Evolutionary conservation across 2,797 vertebrate genomes (phyloP).

Genomic region (Decapterus maruadsi): DNA sequence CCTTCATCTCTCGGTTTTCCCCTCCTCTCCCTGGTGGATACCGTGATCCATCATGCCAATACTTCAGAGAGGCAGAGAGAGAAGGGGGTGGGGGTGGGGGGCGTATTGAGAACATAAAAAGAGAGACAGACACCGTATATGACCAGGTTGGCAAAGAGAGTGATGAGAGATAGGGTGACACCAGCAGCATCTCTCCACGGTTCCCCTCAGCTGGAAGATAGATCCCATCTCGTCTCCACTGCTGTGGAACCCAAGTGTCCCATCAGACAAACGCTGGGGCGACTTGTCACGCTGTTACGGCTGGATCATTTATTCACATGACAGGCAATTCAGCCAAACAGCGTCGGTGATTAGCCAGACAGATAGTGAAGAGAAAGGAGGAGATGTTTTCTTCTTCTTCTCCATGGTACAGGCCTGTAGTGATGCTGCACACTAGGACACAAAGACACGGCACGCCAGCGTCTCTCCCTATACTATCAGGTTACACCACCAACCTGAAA

Average conservation of each 20-base stretch:
- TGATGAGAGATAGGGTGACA: constrained; percentile 49
- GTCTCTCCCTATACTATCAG: too few species aligned
- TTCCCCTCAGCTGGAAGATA: constrained; percentile 39
- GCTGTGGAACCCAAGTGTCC: constrained; percentile 47
- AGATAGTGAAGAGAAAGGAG: constrained; percentile 13
- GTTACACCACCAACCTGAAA: not conserved
- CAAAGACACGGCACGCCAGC: too few species aligned
- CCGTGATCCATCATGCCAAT: constrained; percentile 59
- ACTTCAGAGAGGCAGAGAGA: constrained; percentile 31
- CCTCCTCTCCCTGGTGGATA: constrained; percentile 42
- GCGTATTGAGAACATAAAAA: constrained; percentile 36
- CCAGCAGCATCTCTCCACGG: constrained; percentile 13
- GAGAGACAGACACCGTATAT: constrained; percentile 33
- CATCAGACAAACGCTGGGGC: constrained; percentile 51
- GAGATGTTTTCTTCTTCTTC: constrained; percentile 18
- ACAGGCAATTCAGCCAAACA: constrained; percentile 57
- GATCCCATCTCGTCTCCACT: constrained; percentile 51
- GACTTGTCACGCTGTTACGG: constrained; percentile 31
- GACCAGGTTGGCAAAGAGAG: constrained; percentile 26
- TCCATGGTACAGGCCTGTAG: constrained; percentile 3
- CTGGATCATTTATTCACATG: constrained; percentile 64
- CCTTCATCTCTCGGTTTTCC: not conserved
- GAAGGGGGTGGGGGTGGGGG: not conserved
- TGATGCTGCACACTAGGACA: not conserved
- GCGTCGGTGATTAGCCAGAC: constrained; percentile 47